A percentile compares a stretch with the other conserved stretches of the same genome.
phyloP scores from a whole-genome alignment of 2,888 invertebrate genomes.

The Cryptocephalus moraei region DNA sequence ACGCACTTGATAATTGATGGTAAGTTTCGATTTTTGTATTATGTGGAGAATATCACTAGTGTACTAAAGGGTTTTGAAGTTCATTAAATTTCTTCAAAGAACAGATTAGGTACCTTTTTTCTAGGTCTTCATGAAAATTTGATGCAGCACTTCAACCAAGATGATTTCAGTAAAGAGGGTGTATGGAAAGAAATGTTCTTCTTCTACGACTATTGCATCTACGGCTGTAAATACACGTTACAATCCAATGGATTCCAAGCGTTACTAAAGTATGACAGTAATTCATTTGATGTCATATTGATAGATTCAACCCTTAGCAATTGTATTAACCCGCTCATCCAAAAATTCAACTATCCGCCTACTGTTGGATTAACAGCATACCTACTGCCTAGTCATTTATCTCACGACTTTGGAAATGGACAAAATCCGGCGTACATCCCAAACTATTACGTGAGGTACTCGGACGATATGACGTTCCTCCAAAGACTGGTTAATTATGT shows the following conservation, averaged over 20 bases:
- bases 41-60: too few relatives aligned
- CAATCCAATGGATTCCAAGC: slow-evolving; percentile 19
- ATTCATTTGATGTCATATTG: slow-evolving; percentile 25
- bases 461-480: slow-evolving; percentile 15
- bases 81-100: too few relatives aligned
- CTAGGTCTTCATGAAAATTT: too few relatives aligned
- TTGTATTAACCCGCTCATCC: slow-evolving; percentile 23
- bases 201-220: neutral
- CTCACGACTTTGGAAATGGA: slow-evolving; percentile 13
- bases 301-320: slow-evolving; percentile 19
- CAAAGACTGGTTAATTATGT: slow-evolving; percentile 18
- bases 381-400: slow-evolving; percentile 9
- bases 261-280: slow-evolving; percentile 19
- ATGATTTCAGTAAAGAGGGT: neutral
- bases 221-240: neutral
- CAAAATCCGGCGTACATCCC: slow-evolving; percentile 19
- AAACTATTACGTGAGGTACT: slow-evolving; percentile 9
- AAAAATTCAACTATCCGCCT: slow-evolving; percentile 25
- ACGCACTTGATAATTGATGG: too few relatives aligned
- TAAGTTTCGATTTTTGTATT: too few relatives aligned
- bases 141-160: too few relatives aligned
- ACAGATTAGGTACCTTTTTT: too few relatives aligned
- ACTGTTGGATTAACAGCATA: slow-evolving; percentile 19
- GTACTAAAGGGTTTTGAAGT: too few relatives aligned
- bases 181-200: neutral